Evolutionary conservation across 2,797 vertebrate species (phyloP).

Genomic region (Sebastes minor): DNA sequence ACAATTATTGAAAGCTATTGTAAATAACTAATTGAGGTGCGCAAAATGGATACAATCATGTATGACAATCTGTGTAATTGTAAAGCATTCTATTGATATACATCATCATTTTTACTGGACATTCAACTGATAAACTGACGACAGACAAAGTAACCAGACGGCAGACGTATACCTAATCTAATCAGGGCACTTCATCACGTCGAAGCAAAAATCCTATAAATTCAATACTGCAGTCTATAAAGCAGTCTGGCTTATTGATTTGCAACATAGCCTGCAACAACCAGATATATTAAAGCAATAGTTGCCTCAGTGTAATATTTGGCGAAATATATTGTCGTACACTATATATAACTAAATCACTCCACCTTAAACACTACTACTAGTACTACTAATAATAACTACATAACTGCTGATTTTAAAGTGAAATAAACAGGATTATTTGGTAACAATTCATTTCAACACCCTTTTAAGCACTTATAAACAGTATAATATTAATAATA

Average conservation of each 20-base stretch:
- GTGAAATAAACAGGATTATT: neutral
- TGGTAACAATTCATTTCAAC: neutral
- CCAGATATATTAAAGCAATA: slow-evolving; percentile 17
- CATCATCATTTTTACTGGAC: neutral
- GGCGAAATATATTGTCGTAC: neutral
- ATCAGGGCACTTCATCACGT: slow-evolving; percentile 41
- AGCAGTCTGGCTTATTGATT: slow-evolving; percentile 48
- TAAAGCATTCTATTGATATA: neutral
- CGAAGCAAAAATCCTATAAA: slow-evolving; percentile 47
- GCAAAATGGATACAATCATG: neutral
- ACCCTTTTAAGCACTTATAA: neutral
- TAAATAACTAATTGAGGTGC: neutral
- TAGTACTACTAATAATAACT: neutral
- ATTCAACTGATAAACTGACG: neutral
- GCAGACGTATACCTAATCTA: slow-evolving; percentile 24
- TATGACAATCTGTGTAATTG: neutral
- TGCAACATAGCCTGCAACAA: slow-evolving; percentile 10
- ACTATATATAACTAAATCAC: neutral
- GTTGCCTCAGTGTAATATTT: neutral
- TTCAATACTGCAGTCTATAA: slow-evolving; percentile 49
- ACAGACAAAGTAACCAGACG: slow-evolving; percentile 10
- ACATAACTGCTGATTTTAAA: neutral
- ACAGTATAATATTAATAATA: neutral
- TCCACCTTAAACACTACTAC: neutral
- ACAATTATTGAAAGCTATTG: slow-evolving; percentile 37